Evolutionary conservation across 2,113 vertebrate genomes (phyloP).

Genomic region (Colius striatus): DNA sequence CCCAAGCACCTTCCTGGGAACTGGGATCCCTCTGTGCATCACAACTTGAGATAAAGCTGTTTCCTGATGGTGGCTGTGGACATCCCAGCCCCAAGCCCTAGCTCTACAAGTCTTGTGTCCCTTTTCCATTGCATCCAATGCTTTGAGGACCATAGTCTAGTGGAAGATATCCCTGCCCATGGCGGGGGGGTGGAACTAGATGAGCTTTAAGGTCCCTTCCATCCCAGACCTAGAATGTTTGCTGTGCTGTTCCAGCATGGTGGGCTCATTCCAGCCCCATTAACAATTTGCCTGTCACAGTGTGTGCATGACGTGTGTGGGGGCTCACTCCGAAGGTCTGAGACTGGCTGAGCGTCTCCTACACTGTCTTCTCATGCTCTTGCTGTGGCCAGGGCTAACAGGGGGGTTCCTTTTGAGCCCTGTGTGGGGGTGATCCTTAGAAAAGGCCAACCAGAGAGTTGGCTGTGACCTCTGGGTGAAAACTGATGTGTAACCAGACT

Average conservation of each 20-base stretch:
- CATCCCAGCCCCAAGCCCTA: not conserved
- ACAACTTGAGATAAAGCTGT: not conserved
- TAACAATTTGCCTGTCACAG: accelerated
- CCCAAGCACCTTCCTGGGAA: not conserved
- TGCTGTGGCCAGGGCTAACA: not conserved
- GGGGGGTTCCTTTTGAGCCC: not conserved
- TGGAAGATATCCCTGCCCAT: no score
- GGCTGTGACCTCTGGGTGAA: not conserved
- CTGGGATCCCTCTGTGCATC: not conserved
- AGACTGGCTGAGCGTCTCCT: not conserved
- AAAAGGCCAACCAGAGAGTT: not conserved
- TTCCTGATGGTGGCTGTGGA: not conserved
- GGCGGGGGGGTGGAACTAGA: no score
- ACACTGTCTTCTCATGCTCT: accelerated
- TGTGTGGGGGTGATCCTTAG: not conserved
- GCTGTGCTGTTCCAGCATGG: not conserved
- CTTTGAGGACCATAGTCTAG: no score
- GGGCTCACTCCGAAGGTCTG: not conserved
- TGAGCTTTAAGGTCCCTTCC: no score
- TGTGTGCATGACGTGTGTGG: accelerated
- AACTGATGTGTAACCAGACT: accelerated
- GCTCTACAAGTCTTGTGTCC: not conserved
- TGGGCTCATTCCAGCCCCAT: not conserved
- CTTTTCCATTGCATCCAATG: not conserved
- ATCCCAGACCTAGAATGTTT: not conserved